Base-by-base conservation (phyloP, 2,113 vertebrate species). In the Acanthisitta chloris region DNA sequence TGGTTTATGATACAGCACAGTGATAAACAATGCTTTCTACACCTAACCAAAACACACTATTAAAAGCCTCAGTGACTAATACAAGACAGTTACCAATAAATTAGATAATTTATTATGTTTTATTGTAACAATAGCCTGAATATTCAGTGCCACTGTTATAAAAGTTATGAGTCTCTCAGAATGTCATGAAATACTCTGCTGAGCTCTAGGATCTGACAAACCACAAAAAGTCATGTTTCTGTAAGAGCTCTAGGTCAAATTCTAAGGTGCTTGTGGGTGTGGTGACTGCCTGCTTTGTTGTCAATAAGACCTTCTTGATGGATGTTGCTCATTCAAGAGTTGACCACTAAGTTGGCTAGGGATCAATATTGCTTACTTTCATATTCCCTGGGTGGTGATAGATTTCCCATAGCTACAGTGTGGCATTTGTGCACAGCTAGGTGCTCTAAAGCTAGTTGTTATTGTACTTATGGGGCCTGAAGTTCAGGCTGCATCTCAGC, bases 361-460 rank as follows among this genome's bases (percentile, higher is more conserved):
- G 78, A 92, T 92, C 89, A 15, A 20, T 96, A 61, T 57, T 81
- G 31, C 77, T 94, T 94, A 57, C 77, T 92, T 91, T 61, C 33
- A 16, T 61, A 38, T 91, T 95, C 84, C 54, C 81, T 33, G 49
- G n/a, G 40, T 80, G 28, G 48, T 76, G 93, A 92, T 76, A 61
- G 91, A 80, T 94, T 95, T 91, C 84, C 70, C 66, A 25, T 89
- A 49, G 87, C 45, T 76, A 4, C 31, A 78, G 69, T 29, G 77
- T 71, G 43, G 48, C 71, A 45, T 81, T 55, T 89, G 48, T 87
- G 42, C 64, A 81, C 46, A 84, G 52, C 59, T 36, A 11, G 72
- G 13, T 81, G 24, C 46, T 89, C 17, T 67, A 62, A 64, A 89
- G 59, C 29, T 85, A 16, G 43, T 57, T 67, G 23, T 66, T 73